Evolutionary conservation across 2,888 invertebrate species (phyloP).

Genomic region (Mantis religiosa): DNA sequence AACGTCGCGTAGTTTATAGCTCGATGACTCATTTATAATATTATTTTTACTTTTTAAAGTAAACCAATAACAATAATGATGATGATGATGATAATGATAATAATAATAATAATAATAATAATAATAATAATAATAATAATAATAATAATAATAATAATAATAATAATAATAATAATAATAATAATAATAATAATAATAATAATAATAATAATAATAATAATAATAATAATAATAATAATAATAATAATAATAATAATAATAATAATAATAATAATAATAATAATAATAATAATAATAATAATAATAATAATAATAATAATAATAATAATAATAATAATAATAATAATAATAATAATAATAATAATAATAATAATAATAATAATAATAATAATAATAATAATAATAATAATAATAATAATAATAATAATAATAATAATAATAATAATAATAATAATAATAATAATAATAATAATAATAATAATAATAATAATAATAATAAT

Average conservation of each 20-base stretch:
- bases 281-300: no score
- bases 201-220: no score
- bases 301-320: background rate
- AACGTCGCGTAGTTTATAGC: no score
- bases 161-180: background rate
- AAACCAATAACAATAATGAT: no score
- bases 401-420: background rate
- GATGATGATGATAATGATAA: background rate
- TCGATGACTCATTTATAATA: no score
- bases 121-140: background rate
- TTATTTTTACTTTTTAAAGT: no score
- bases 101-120: background rate
- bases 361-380: no score
- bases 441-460: background rate
- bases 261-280: background rate
- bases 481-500: no score
- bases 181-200: background rate
- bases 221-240: no score
- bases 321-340: background rate
- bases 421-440: background rate
- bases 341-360: background rate
- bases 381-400: no score
- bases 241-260: no score
- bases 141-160: background rate
- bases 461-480: background rate